Conservation (phyloP, 2,797 vertebrate species). For the Sebastes trivittatus region DNA sequence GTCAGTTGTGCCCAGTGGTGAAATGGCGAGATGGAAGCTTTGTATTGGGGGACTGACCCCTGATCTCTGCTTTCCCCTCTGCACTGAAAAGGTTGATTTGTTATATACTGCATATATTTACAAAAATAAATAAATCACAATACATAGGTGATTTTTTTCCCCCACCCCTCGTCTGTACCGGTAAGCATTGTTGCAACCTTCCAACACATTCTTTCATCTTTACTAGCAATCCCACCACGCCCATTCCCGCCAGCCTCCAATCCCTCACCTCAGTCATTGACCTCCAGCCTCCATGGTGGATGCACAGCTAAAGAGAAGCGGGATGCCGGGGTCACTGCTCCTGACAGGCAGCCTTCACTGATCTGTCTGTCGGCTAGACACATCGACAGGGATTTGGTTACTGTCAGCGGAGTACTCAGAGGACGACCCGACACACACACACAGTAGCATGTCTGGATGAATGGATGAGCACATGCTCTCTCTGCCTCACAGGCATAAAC, state of each 20-base stretch:
- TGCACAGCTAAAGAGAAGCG: constrained; percentile 84
- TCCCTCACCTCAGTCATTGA: constrained; percentile 69
- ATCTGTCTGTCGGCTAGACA: constrained; percentile 81
- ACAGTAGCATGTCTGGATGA: not conserved
- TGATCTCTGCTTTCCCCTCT: not conserved
- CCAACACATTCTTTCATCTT: constrained; percentile 42
- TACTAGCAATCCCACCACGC: not conserved
- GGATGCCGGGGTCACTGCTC: constrained; percentile 86
- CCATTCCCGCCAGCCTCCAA: not conserved
- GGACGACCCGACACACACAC: constrained; percentile 13
- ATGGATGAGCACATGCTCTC: constrained; percentile 3
- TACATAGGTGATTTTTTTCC: too few relatives aligned
- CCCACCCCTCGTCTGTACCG: not conserved
- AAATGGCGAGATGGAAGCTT: not conserved
- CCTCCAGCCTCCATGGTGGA: constrained; percentile 87
- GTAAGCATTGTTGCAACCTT: not conserved
- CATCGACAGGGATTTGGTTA: constrained; percentile 87
- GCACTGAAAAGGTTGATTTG: constrained; percentile 24
- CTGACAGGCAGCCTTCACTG: constrained; percentile 90
- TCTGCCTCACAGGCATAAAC: constrained; percentile 27
- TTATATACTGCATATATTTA: not conserved
- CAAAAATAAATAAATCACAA: too few relatives aligned
- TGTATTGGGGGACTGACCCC: not conserved
- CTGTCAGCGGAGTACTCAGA: constrained; percentile 86
- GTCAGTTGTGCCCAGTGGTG: not conserved